phyloP scores from a whole-genome alignment of 1,140 invertebrate genomes.

The Saccostrea cuccullata region DNA sequence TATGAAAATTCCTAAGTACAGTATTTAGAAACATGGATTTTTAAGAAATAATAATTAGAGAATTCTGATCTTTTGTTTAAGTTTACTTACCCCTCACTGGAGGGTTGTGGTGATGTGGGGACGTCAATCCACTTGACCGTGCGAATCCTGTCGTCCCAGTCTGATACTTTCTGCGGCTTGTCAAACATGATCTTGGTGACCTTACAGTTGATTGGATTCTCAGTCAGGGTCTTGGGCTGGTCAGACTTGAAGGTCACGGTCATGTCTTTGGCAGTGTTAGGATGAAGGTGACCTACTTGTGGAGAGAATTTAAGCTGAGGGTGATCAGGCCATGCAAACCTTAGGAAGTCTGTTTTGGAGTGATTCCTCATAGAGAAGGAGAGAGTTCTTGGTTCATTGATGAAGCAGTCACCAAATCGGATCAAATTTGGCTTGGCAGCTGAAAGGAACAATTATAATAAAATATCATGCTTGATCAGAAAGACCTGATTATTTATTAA shows the following conservation, averaged over 20 bases:
- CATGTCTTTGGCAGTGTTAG: conserved; percentile 74
- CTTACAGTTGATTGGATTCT: conserved; percentile 70
- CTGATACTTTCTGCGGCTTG: conserved; percentile 73
- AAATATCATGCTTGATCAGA: too few species aligned
- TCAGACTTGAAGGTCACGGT: conserved; percentile 76
- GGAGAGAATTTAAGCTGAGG: conserved; percentile 74
- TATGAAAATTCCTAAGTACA: too few species aligned
- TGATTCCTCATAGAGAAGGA: conserved; percentile 77
- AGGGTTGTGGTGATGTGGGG: conserved; percentile 56
- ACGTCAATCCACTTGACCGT: conserved; percentile 78
- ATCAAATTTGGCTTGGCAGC: conserved; percentile 77
- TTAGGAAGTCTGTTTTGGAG: conserved; percentile 72
- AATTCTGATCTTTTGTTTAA: not conserved
- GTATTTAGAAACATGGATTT: too few species aligned
- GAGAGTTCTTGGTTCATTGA: conserved; percentile 74
- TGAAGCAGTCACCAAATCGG: conserved; percentile 77
- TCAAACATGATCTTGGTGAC: conserved; percentile 77
- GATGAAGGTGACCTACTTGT: conserved; percentile 75
- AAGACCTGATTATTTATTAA: too few species aligned
- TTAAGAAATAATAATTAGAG: not conserved
- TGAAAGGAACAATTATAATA: conserved; percentile 54
- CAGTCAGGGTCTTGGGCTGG: conserved; percentile 67
- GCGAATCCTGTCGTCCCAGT: conserved; percentile 78
- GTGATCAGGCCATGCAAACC: conserved; percentile 76
- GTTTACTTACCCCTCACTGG: conserved; percentile 57